These are phyloP conservation scores for Cephus nigrinus DNA, from an alignment of 2,888 invertebrate species.

Conservation along the genomic window DNA sequence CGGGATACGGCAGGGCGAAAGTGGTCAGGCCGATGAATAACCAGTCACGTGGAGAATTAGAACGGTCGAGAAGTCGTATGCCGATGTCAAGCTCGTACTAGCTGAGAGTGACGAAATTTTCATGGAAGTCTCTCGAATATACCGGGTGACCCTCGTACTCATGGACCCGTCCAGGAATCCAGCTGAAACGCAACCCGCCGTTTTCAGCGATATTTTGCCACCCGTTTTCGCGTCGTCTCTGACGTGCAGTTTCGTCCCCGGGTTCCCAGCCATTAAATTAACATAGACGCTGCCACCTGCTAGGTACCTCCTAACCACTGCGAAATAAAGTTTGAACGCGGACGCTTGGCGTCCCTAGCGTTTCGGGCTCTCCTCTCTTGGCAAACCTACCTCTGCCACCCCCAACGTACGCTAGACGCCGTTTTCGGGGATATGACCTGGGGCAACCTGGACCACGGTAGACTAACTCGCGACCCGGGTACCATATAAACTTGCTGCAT, in stretches of 20 bases:
- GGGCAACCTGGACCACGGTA: conserved; percentile 15
- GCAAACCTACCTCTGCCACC: neutral
- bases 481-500: conserved; percentile 48
- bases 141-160: too few species aligned
- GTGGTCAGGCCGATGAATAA: too few species aligned
- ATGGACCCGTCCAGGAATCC: too few species aligned
- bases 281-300: conserved; percentile 17
- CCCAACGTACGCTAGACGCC: neutral
- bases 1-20: too few species aligned
- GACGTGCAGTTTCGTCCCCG: too few species aligned
- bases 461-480: conserved; percentile 40
- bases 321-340: conserved; percentile 24
- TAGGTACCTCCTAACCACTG: neutral
- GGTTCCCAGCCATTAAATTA: conserved; percentile 20
- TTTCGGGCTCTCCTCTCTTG: neutral
- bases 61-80: too few species aligned
- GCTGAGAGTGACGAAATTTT: too few species aligned
- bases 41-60: too few species aligned
- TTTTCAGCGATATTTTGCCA: neutral
- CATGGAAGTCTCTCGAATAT: too few species aligned
- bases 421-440: neutral
- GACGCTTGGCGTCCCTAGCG: too few species aligned
- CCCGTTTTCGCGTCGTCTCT: neutral
- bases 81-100: too few species aligned
- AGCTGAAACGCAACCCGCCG: too few species aligned